Conservation (phyloP, 1,140 invertebrate species). For the Pseudomyrmex sp. region DNA sequence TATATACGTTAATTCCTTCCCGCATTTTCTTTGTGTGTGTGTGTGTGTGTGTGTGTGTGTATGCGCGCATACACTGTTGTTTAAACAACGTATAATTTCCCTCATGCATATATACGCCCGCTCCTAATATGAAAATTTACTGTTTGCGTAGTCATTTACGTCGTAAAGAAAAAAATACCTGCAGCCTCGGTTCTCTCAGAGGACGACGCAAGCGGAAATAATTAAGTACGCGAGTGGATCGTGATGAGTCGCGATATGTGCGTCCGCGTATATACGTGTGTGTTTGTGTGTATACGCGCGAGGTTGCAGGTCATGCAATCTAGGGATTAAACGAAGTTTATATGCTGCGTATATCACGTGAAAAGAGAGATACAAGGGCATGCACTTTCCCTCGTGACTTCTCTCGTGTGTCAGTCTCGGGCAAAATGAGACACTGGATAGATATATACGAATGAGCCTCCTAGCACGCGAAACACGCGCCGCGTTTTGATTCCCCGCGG, state of each 20-base stretch:
- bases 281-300: neutral
- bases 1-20: too few relatives aligned
- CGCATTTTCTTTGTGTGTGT: too few relatives aligned
- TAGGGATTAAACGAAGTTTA: slow-evolving; percentile 8
- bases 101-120: too few relatives aligned
- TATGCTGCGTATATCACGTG: neutral
- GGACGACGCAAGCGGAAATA: slow-evolving; percentile 1
- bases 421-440: neutral
- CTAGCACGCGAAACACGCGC: slow-evolving; percentile 21
- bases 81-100: too few relatives aligned
- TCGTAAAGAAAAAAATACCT: too few relatives aligned
- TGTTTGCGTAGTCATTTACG: too few relatives aligned
- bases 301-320: slow-evolving; percentile 22
- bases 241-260: slow-evolving; percentile 26
- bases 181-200: neutral
- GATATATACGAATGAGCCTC: slow-evolving; percentile 13
- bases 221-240: slow-evolving; percentile 26
- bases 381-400: slow-evolving; percentile 1
- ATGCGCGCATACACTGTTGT: too few relatives aligned
- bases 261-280: neutral
- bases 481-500: slow-evolving; percentile 32
- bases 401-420: neutral
- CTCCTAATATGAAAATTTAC: too few relatives aligned
- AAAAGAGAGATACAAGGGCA: neutral
- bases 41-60: too few relatives aligned